Evolutionary conservation across 2,888 invertebrate genomes (phyloP).

Genomic region (Pristionchus entomophagus): DNA sequence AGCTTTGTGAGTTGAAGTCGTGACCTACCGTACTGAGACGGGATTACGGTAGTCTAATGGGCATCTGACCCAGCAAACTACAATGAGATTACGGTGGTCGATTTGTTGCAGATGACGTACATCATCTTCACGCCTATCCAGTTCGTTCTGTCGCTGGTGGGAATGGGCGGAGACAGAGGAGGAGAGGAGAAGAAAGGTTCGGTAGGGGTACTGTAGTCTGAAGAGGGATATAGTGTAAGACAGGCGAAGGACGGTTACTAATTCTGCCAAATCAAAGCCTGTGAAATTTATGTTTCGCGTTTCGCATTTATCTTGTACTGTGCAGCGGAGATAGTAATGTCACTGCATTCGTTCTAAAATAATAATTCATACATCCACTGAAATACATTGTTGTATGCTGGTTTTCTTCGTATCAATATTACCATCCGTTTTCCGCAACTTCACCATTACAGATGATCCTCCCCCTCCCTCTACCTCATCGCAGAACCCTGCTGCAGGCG

Average conservation of each 20-base stretch:
- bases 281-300: too few relatives aligned
- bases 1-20: not conserved
- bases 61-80: not conserved
- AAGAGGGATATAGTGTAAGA: not conserved
- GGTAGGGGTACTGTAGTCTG: too few relatives aligned
- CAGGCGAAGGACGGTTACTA: not conserved
- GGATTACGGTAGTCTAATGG: not conserved
- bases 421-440: too few relatives aligned
- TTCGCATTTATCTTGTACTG: too few relatives aligned
- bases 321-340: too few relatives aligned
- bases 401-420: too few relatives aligned
- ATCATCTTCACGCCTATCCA: slow-evolving; percentile 49
- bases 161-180: slow-evolving; percentile 1
- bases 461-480: not conserved
- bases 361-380: too few relatives aligned
- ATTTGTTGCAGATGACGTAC: slow-evolving; percentile 8
- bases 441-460: not conserved
- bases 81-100: not conserved
- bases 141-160: slow-evolving; percentile 29
- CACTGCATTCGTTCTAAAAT: too few relatives aligned
- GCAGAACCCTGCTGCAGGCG: not conserved
- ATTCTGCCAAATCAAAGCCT: too few relatives aligned
- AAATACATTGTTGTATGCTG: too few relatives aligned
- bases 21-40: not conserved
- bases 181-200: slow-evolving; percentile 27